Evolutionary conservation across 2,113 vertebrate genomes (phyloP), one percentile per base, ranked within the genome.

Genomic region (Meleagris gallopavo): DNA sequence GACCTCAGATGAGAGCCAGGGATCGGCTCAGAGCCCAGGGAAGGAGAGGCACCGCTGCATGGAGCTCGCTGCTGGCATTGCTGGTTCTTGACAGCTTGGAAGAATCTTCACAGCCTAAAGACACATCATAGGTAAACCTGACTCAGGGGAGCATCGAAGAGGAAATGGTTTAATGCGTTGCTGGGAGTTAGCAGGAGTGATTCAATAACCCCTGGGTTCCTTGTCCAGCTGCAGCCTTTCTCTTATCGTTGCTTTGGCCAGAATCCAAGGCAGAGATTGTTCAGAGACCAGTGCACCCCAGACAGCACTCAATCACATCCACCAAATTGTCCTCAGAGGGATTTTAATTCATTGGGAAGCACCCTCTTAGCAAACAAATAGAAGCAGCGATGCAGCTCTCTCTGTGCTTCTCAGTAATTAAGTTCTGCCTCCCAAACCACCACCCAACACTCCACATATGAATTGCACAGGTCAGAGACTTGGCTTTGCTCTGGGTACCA

Each of bases 241-340:
- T 72, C 61, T 0, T 5, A 83, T 86, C 15, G 2, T 91, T 90
- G 80, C 29, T 77, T 52, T 76, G 94, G 60, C 80, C 6, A 4
- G 66, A 46, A 27, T 65, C 50, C 72, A 92, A 92, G 58, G 74
- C 89, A 52, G 78, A 60, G 70, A 92, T 84, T 88, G 85, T 54
- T 95, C 83, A 41, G 93, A 72, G 91, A 86, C 29, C 9, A 17
- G 67, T 4, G 3, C 19, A 57, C n/a, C 6, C 13, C 93, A 87
- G 74, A 13, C 11, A 0, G 52, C 67, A 89, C 89, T 96, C 78
- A 95, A 97, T 94, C 95, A 95, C 84, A 64, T 0, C 3, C 78
- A 64, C 32, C 86, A 48, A 86, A 90, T 46, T 52, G 34, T 29
- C 60, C 93, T 86, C 95, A 2, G 29, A 81, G 91, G 89, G 79